phyloP scores from a whole-genome alignment of 2,888 invertebrate genomes.

The Congeria kusceri region DNA sequence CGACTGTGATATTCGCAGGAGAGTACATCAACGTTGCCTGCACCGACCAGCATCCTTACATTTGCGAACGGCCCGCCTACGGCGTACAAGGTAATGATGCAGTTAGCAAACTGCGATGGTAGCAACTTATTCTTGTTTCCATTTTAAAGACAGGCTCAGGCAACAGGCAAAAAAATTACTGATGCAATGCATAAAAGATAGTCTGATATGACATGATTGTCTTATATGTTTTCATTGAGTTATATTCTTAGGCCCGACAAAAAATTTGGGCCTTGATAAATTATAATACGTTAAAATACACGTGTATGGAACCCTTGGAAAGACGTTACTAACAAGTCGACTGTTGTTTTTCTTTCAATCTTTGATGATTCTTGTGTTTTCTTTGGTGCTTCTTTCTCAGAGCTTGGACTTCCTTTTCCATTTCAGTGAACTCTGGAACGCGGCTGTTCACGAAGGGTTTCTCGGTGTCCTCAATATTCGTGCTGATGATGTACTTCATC shows the following conservation, averaged over 20 bases:
- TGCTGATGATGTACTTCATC: slow-evolving; percentile 47
- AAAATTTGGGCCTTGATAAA: too few relatives aligned
- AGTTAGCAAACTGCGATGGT: too few relatives aligned
- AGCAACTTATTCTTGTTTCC: too few relatives aligned
- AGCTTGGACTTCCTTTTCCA: background rate
- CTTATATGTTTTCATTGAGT: too few relatives aligned
- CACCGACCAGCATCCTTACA: slow-evolving; percentile 45
- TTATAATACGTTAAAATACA: too few relatives aligned
- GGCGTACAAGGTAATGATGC: slow-evolving; percentile 15
- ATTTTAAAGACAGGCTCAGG: background rate
- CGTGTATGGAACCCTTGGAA: too few relatives aligned
- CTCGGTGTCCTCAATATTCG: slow-evolving; percentile 39
- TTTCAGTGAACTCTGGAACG: slow-evolving; percentile 51
- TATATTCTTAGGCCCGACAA: too few relatives aligned
- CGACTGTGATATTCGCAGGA: slow-evolving; percentile 67
- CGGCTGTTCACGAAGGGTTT: slow-evolving; percentile 34
- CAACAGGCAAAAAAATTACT: background rate
- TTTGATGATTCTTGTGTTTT: too few relatives aligned
- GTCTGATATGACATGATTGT: too few relatives aligned
- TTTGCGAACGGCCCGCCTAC: slow-evolving; percentile 65
- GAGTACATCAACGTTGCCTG: slow-evolving; percentile 70
- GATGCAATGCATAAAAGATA: background rate
- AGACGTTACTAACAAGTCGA: too few relatives aligned
- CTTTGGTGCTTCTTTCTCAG: too few relatives aligned
- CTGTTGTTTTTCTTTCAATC: too few relatives aligned